Evolutionary conservation across 2,113 vertebrate genomes (phyloP).

Genomic region (Crypturellus undulatus): DNA sequence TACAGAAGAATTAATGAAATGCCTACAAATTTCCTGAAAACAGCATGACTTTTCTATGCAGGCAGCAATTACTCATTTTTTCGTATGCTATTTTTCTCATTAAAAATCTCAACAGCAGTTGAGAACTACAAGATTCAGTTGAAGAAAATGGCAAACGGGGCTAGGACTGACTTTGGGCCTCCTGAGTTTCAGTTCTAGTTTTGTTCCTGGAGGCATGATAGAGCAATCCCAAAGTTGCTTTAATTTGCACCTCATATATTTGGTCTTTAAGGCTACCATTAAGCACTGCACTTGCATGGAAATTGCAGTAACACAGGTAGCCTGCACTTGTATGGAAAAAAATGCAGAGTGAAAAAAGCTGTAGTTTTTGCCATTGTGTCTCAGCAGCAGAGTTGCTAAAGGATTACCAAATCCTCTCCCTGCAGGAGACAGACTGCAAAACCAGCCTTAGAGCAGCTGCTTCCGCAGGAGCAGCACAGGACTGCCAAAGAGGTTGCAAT

Average conservation of each 20-base stretch:
- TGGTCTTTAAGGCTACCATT: not conserved
- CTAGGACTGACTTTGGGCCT: not conserved
- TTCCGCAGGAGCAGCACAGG: not conserved
- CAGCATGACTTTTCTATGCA: not conserved
- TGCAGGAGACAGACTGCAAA: not conserved
- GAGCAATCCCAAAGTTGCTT: not conserved
- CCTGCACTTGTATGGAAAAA: not conserved
- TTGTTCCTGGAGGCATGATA: not conserved
- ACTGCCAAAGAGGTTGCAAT: not conserved
- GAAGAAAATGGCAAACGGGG: not conserved
- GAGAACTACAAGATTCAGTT: not conserved
- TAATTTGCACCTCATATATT: not conserved
- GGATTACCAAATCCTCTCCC: not conserved
- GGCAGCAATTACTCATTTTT: not conserved
- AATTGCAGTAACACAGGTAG: too few species aligned
- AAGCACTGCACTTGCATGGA: accelerated
- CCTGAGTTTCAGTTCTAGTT: not conserved
- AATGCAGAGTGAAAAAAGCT: not conserved
- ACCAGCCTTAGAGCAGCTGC: not conserved
- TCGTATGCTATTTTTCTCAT: not conserved
- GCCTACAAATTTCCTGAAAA: not conserved
- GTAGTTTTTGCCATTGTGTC: not conserved
- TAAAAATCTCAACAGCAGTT: not conserved
- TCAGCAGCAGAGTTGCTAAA: not conserved
- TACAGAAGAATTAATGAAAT: not conserved